phyloP scores from a whole-genome alignment of 2,113 vertebrate genomes.

The Scomber japonicus region DNA sequence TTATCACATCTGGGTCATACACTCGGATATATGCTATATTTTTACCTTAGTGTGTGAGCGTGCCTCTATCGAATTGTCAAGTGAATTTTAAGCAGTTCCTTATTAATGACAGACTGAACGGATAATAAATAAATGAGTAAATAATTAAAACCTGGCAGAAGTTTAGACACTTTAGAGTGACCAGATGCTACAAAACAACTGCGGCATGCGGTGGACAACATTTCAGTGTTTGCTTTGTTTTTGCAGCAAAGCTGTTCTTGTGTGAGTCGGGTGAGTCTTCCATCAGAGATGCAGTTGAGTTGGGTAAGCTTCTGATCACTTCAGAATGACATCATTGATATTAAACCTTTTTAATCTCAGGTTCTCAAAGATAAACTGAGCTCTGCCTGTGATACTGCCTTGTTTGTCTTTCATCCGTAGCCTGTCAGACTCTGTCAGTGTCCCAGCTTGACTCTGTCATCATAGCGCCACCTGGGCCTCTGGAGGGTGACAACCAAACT shows the following conservation, averaged over 20 bases:
- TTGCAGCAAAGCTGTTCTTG: slow-evolving; percentile 94
- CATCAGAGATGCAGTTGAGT: slow-evolving; percentile 90
- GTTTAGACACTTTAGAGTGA: neutral
- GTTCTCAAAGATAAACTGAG: neutral
- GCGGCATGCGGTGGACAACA: neutral
- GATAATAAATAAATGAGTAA: neutral
- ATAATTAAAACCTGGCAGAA: too few relatives aligned
- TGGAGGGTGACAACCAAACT: slow-evolving; percentile 87
- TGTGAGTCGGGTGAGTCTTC: slow-evolving; percentile 88
- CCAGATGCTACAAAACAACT: neutral
- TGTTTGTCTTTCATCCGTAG: slow-evolving; percentile 74
- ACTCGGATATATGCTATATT: too few relatives aligned
- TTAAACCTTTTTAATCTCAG: neutral
- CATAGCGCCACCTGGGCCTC: slow-evolving; percentile 89
- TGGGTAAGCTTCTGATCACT: slow-evolving; percentile 87
- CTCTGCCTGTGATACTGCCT: neutral
- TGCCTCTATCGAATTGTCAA: too few relatives aligned
- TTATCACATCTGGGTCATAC: too few relatives aligned
- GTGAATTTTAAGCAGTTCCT: too few relatives aligned
- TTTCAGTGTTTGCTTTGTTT: slow-evolving; percentile 50
- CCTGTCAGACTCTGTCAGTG: slow-evolving; percentile 90
- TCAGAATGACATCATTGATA: neutral
- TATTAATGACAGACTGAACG: neutral
- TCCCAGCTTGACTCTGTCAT: slow-evolving; percentile 96
- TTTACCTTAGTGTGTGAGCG: too few relatives aligned